Percentiles rank a stretch among this genome's conserved stretches.
phyloP scores from a whole-genome alignment of 2,797 vertebrate genomes.

The Myotis vivesi region DNA sequence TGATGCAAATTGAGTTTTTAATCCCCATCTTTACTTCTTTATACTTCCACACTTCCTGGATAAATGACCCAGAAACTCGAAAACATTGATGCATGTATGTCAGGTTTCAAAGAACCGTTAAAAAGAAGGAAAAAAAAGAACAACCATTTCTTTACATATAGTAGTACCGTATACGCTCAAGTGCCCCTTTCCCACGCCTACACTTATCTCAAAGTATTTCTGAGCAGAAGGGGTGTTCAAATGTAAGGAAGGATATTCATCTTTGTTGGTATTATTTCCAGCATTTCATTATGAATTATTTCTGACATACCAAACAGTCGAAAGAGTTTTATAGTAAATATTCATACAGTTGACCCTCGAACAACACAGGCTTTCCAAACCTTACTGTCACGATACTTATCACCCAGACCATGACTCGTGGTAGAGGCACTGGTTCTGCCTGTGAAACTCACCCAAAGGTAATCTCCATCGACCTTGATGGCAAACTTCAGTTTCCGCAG shows the following conservation, averaged over 20 bases:
- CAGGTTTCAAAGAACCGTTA: not conserved
- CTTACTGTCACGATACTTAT: fast-evolving
- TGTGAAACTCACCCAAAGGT: slow-evolving; percentile 92
- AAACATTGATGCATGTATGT: not conserved
- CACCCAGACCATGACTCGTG: not conserved
- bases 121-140: not conserved
- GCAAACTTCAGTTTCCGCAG: slow-evolving; percentile 93
- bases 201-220: not conserved
- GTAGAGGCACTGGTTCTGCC: not conserved
- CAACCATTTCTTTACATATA: not conserved
- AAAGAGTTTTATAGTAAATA: too few relatives aligned
- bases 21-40: not conserved
- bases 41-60: not conserved
- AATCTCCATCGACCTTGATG: slow-evolving; percentile 87
- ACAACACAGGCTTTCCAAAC: not conserved
- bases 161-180: not conserved
- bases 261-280: not conserved
- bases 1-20: not conserved
- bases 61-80: not conserved
- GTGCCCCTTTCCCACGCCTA: not conserved
- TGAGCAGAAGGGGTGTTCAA: not conserved
- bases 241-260: not conserved
- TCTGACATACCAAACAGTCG: too few relatives aligned
- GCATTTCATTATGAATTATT: too few relatives aligned
- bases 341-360: not conserved